These are phyloP conservation scores for Styela plicata DNA, from an alignment of 23 tunicate genomes.

Conservation along the genomic window DNA sequence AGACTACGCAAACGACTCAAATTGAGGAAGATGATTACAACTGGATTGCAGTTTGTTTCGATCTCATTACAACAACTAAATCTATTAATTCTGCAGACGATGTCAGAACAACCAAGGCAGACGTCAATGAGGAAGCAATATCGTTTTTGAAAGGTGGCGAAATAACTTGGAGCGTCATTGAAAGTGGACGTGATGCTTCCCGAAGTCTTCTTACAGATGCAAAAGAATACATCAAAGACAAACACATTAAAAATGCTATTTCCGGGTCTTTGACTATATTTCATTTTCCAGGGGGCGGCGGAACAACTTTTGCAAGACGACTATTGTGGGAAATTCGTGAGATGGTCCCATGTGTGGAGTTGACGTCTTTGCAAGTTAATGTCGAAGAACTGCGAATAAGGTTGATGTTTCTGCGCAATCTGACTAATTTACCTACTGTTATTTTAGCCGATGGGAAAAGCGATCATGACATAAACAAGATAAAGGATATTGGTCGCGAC, in stretches of 20 bases:
- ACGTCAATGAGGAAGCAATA: constrained; percentile 11
- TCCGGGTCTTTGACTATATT: constrained; percentile 16
- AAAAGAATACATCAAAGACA: neutral
- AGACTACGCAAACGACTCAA: neutral
- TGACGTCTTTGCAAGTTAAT: constrained; percentile 2
- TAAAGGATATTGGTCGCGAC: neutral
- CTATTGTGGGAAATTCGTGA: constrained; percentile 40
- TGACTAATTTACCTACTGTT: constrained; percentile 38
- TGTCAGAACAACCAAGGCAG: neutral
- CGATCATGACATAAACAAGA: constrained; percentile 1
- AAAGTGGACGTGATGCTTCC: constrained; percentile 18
- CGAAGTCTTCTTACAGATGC: constrained; percentile 23
- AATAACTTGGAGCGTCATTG: constrained; percentile 47
- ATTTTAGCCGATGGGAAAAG: constrained; percentile 40
- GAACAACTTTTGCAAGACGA: constrained; percentile 61
- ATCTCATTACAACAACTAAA: neutral
- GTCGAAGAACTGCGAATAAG: constrained; percentile 16
- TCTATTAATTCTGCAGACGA: too few species aligned
- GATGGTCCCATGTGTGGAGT: constrained; percentile 41
- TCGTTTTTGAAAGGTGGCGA: constrained; percentile 31
- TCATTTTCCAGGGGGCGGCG: constrained; percentile 65
- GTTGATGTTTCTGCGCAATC: constrained; percentile 10
- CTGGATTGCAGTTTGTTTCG: neutral
- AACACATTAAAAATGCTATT: constrained; percentile 10
- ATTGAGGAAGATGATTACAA: neutral